A percentile compares a stretch with the other conserved stretches of the same genome.
phyloP scores from a whole-genome alignment of 2,113 vertebrate genomes.

The Aythya baeri region DNA sequence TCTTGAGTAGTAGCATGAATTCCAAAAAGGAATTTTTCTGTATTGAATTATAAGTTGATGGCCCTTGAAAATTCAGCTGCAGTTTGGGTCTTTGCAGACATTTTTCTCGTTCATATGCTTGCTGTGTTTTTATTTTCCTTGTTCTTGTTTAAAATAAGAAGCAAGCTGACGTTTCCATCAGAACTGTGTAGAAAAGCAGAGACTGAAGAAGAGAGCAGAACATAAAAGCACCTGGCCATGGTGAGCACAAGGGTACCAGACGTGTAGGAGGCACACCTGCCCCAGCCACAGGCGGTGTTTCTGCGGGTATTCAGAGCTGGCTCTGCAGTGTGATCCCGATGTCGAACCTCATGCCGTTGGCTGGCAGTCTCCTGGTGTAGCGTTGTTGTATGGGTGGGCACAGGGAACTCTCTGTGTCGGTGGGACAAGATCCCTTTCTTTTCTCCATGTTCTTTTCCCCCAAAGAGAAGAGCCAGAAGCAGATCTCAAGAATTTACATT shows the following conservation, averaged over 20 bases:
- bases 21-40: background rate
- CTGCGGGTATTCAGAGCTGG: background rate
- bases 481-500: background rate
- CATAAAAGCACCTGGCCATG: background rate
- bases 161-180: background rate
- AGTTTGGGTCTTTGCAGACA: background rate
- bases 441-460: background rate
- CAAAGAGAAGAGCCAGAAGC: background rate
- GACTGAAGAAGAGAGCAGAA: background rate
- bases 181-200: background rate
- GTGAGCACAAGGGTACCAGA: background rate
- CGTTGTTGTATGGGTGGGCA: too few species aligned
- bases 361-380: background rate
- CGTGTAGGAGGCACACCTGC: background rate
- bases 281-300: background rate
- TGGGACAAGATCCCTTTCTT: background rate
- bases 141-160: background rate
- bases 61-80: background rate
- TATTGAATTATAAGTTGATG: background rate
- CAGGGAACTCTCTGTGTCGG: background rate
- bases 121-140: background rate
- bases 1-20: background rate
- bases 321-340: background rate
- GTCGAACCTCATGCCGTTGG: background rate
- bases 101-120: background rate